Base-by-base conservation (phyloP, 2,888 invertebrate genomes). In the Harpalus rubripes region DNA sequence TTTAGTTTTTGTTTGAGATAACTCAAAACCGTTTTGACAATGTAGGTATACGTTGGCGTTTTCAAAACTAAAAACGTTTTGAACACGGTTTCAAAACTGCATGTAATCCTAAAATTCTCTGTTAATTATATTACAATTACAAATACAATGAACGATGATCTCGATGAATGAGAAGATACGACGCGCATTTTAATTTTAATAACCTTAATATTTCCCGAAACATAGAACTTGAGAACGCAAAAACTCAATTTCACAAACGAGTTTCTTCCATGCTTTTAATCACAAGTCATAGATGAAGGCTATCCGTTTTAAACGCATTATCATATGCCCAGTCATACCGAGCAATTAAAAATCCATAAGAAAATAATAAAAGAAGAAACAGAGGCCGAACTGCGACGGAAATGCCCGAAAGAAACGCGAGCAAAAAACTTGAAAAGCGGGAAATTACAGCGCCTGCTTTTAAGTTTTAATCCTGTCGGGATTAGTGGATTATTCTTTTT, bases 221-320 rank as follows among this genome's bases (percentile, higher is more conserved):
- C 63, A 44, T 41, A n/a, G 18, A 74, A 44, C 22, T 74, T n/a
- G n/a, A 22, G 26, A 78, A 78, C 78, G 78, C 78, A 56, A 78
- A 15, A 78, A 58, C 58, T 78, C 78, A 58, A 78, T 78, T 78
- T 78, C n/a, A 78, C 58, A 78, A 78, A 78, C 58, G 78, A 78
- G 78, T 78, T 78, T 78, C 58, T 78, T 78, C 78, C 78, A 78
- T 78, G 78, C 78, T 78, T 78, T 78, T 78, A 78, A 78, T 78
- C 39, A 78, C 56, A 78, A 56, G 58, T 78, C 78, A 78, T 78
- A 56, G 32, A 56, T 58, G 52, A 78, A 58, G 56, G 8, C 58
- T 26, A 58, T 78, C 78, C 56, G 78, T 58, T 78, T 58, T 78
- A 56, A 78, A 78, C 32, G 58, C 78, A 78, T 78, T 78, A 78